Base-by-base conservation (phyloP, 1,140 invertebrate genomes). In the Eumeta japonica region DNA sequence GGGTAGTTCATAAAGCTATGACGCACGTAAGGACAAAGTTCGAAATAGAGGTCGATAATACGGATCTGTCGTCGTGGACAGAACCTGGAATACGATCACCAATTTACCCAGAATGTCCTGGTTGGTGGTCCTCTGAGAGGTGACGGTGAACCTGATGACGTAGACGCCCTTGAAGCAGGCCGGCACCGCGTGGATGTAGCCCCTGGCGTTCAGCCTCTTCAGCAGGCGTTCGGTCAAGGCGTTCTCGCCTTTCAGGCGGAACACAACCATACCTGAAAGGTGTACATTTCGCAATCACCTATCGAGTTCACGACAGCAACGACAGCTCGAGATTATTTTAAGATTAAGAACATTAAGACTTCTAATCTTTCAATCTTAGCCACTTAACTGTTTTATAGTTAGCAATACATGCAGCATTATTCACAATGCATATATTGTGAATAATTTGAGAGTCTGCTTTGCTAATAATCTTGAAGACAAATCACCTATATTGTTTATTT, bases 121-220 rank as follows among this genome's bases (percentile, higher is more conserved):
- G 11, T 86, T 82, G 0, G 91, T 96, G 0, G 94, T 98, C 50
- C 82, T 83, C 24, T 88, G 83, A 5, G 94, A 97, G 3, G 95
- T 98, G 10, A 98, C 87, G 1, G 94, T 93, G 60, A 94, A 95
- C 5, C 88, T 59, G 39, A 97, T 96, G 11, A 97, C 91, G 57
- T 97, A 97, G 64, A 89, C 86, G 1, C 87, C 87, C 57, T 92
- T 92, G 32, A 95, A 79, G 35, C 88, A 88, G 0, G 94, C 92
- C 0, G 95, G 94, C 0, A 97, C 93, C 30, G 96, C 88, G 64
- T 98, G 94, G 2, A 98, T 87, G 41, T 82, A 82, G 52, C 90
- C 82, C 4, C 89, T 83, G 2, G 85, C 84, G 54, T 98, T 98
- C 28, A 98, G 78, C 12, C 83, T 80, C 62, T 95, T 93, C 12